Conservation (phyloP, 2,797 vertebrate genomes). For the Mustela erminea region DNA sequence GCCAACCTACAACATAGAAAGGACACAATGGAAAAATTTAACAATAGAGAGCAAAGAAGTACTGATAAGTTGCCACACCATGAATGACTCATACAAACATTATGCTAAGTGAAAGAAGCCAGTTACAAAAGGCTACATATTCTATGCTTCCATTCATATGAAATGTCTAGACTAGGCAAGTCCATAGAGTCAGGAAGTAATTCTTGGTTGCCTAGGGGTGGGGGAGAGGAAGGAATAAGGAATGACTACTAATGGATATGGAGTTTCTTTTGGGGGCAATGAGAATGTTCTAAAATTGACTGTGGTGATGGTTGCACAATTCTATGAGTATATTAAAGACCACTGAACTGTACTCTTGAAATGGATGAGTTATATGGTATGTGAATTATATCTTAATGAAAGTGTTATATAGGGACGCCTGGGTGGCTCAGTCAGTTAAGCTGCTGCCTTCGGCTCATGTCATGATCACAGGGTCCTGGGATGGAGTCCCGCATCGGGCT, state of each 20-base stretch:
- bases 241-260: not conserved
- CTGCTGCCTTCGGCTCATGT: too few relatives aligned
- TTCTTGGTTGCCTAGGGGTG: not conserved
- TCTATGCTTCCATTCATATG: not conserved
- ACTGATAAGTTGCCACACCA: not conserved
- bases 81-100: not conserved
- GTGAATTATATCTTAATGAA: not conserved
- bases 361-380: not conserved
- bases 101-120: not conserved
- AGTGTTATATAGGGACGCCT: not conserved
- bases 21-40: not conserved
- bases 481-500: too few relatives aligned
- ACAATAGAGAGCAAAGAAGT: not conserved
- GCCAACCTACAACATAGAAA: not conserved
- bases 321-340: not conserved
- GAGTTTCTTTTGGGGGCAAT: not conserved
- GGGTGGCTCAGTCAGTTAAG: too few relatives aligned
- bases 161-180: not conserved
- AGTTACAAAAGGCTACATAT: not conserved
- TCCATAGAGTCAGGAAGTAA: not conserved
- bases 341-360: not conserved
- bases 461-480: too few relatives aligned
- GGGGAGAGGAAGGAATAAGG: not conserved
- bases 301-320: not conserved
- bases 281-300: slow-evolving; percentile 33